Percentiles rank a stretch among this genome's conserved stretches.
phyloP scores from a whole-genome alignment of 2,888 invertebrate species.

The Ypsolopha sequella region DNA sequence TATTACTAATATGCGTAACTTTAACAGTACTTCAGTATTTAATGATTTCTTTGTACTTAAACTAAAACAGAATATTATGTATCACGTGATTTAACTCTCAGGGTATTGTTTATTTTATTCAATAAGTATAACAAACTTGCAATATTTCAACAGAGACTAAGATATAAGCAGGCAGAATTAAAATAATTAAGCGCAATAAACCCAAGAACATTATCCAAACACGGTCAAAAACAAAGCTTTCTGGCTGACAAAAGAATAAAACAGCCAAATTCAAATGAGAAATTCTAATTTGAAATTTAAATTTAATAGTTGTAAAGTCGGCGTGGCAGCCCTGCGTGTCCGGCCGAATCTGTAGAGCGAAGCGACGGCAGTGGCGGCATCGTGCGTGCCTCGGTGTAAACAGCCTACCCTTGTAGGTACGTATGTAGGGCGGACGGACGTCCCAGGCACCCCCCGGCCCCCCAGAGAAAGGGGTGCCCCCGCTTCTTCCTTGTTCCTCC shows the following conservation, averaged over 20 bases:
- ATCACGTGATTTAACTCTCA: too few species aligned
- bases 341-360: conserved; percentile 65
- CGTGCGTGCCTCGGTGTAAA: conserved; percentile 68
- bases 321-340: conserved; percentile 56
- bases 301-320: conserved; percentile 6
- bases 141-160: too few species aligned
- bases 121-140: too few species aligned
- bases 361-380: conserved; percentile 31
- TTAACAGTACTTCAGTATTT: too few species aligned
- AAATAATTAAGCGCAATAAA: too few species aligned
- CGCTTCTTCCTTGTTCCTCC: conserved; percentile 67
- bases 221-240: background rate
- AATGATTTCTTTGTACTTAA: too few species aligned
- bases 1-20: too few species aligned
- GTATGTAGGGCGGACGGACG: conserved; percentile 62
- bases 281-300: background rate
- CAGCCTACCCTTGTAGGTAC: conserved; percentile 50
- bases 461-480: conserved; percentile 64
- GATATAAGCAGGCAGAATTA: too few species aligned
- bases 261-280: background rate
- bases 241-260: background rate
- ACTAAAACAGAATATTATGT: too few species aligned
- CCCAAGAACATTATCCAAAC: background rate
- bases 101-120: too few species aligned
- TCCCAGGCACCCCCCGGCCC: conserved; percentile 26